Evolutionary conservation across 2,113 vertebrate species (phyloP).

Genomic region (Saimiri boliviensis): DNA sequence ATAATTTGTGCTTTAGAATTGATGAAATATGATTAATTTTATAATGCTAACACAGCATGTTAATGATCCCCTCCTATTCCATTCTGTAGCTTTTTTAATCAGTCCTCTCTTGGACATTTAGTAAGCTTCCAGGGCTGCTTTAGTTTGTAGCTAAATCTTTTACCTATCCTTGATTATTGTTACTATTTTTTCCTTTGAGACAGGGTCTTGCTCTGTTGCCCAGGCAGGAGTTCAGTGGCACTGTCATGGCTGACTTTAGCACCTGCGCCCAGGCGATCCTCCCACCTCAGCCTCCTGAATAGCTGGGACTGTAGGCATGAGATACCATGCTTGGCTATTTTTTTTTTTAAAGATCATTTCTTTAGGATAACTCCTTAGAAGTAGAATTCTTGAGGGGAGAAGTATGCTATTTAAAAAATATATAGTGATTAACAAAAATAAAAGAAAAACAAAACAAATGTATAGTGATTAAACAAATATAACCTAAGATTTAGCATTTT

Average conservation of each 20-base stretch:
- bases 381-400: background rate
- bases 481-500: background rate
- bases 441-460: background rate
- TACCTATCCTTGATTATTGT: background rate
- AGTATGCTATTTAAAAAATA: background rate
- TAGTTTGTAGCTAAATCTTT: constrained; percentile 23
- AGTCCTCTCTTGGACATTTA: background rate
- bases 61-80: background rate
- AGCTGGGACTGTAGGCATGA: no score
- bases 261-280: no score
- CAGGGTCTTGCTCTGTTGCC: no score
- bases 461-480: background rate
- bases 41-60: background rate
- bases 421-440: background rate
- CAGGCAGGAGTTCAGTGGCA: no score
- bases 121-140: constrained; percentile 21
- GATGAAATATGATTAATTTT: background rate
- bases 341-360: background rate
- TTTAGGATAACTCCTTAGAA: background rate
- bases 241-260: no score
- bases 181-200: background rate
- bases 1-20: constrained; percentile 8
- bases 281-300: no score
- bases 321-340: background rate
- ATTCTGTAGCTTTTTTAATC: background rate